Base-by-base conservation (phyloP, 1,140 invertebrate species). In the Scaptomyza montana region DNA sequence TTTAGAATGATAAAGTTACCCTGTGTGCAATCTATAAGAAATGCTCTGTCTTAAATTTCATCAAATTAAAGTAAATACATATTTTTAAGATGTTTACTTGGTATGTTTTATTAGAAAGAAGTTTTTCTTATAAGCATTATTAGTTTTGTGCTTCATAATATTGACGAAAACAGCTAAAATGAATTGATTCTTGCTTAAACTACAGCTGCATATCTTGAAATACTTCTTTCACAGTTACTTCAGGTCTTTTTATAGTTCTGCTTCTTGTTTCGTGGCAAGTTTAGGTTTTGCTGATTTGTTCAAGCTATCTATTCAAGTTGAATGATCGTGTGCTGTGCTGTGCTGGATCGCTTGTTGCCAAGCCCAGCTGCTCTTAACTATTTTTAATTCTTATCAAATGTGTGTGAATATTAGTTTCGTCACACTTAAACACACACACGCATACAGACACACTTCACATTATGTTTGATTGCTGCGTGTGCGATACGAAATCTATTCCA, bases 301-400 rank as follows among this genome's bases (percentile, higher is more conserved):
- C 21, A 2, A 21, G 39, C 54, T 43, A 28, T 56, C 60, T 53
- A 63, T 63, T 53, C 25, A 55, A 56, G 41, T 41, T 28, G 59
- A 69, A 62, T 43, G 41, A 54, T 62, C 16, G 33, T 43, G 8
- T 43, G 30, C 49, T 51, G 8, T 43, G 30, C 49, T 51, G 13
- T 36, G 28, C 25, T 9, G 12, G 13, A 4, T 10, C 12, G 59
- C 45, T 55, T 56, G 67, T 70, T 71, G 62, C 54, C 39, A 71
- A 50, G 12, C 39, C 39, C 19, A 43, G 12, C 19, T 43, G 19
- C 36, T 56, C 19, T 43, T 43, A 43, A 56, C 54, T 56, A 56
- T 54, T 36, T 70, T 56, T 50, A 57, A 36, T 56, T 65, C 50
- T 71, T 71, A 65, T 71, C 68, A 64, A 43, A 1, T 28, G 21